These are phyloP conservation scores for Limonius californicus DNA, from an alignment of 1,140 invertebrate genomes.

Conservation along the genomic window DNA sequence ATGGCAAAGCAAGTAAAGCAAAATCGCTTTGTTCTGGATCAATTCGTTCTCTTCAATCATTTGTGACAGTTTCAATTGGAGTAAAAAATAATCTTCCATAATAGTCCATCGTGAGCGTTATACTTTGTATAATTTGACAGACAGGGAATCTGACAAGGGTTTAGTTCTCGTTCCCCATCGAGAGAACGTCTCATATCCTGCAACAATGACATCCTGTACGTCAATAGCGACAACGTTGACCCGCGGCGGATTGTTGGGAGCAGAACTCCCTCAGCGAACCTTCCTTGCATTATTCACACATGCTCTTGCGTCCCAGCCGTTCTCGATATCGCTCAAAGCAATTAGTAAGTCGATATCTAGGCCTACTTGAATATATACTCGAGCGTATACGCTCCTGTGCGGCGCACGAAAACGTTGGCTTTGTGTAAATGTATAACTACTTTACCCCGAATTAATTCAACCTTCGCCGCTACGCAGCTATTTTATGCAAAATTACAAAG, in stretches of 20 bases:
- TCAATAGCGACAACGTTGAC: slow-evolving; percentile 4
- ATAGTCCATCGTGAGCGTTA: neutral
- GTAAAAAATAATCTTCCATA: neutral
- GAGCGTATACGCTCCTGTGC: neutral
- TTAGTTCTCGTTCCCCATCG: neutral
- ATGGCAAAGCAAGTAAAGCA: no score
- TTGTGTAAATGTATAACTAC: slow-evolving; percentile 5
- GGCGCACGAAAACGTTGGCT: neutral
- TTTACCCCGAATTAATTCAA: neutral
- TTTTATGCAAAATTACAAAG: neutral
- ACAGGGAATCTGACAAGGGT: neutral
- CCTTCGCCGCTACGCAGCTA: neutral
- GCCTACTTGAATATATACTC: slow-evolving; percentile 2
- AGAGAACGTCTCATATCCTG: no score
- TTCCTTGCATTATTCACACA: slow-evolving; percentile 10
- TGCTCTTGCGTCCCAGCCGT: neutral
- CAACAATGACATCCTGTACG: neutral
- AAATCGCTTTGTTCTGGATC: neutral
- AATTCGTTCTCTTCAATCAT: slow-evolving; percentile 3
- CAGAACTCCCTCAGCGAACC: neutral
- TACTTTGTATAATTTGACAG: slow-evolving; percentile 3
- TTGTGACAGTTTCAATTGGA: slow-evolving; percentile 10
- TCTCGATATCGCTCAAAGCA: slow-evolving; percentile 5
- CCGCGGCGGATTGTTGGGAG: neutral
- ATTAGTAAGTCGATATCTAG: slow-evolving; percentile 9